Conservation (phyloP, 1,140 invertebrate genomes). For the Drosophila sechellia region DNA sequence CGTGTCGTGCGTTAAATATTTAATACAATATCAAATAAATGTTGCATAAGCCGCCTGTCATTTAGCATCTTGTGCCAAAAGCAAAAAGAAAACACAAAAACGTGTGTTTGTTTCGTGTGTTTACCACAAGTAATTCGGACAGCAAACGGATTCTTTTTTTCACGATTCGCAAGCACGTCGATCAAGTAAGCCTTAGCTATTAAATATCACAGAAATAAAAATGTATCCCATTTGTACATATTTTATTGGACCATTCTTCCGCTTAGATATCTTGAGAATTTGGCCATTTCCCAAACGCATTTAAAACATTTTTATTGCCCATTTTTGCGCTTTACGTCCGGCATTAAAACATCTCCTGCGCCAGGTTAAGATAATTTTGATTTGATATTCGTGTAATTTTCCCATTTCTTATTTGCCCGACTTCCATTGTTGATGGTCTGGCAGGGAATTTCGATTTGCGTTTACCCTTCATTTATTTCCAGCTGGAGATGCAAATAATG, state of each 20-base stretch:
- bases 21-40: conserved; percentile 80
- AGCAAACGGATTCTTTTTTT: conserved; percentile 2
- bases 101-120: conserved; percentile 14
- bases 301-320: conserved; percentile 40
- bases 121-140: conserved; percentile 25
- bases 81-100: background rate
- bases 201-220: conserved; percentile 15
- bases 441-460: conserved; percentile 20
- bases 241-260: conserved; percentile 6
- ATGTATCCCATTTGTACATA: conserved; percentile 1
- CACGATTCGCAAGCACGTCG: conserved; percentile 3
- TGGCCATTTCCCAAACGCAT: conserved; percentile 36
- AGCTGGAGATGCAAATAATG: conserved; percentile 3
- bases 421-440: conserved; percentile 23
- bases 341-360: conserved; percentile 18
- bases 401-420: too few species aligned
- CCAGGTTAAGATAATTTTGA: conserved; percentile 42
- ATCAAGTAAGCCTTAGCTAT: conserved; percentile 30
- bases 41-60: conserved; percentile 70
- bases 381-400: conserved; percentile 37
- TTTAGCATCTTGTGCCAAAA: conserved; percentile 52
- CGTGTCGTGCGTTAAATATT: conserved; percentile 80
- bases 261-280: conserved; percentile 17
- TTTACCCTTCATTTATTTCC: conserved; percentile 21
- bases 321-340: conserved; percentile 24